Evolutionary conservation across 2,797 vertebrate genomes (phyloP), one percentile per base, ranked within the genome.

Genomic region (Hippoglossus hippoglossus): DNA sequence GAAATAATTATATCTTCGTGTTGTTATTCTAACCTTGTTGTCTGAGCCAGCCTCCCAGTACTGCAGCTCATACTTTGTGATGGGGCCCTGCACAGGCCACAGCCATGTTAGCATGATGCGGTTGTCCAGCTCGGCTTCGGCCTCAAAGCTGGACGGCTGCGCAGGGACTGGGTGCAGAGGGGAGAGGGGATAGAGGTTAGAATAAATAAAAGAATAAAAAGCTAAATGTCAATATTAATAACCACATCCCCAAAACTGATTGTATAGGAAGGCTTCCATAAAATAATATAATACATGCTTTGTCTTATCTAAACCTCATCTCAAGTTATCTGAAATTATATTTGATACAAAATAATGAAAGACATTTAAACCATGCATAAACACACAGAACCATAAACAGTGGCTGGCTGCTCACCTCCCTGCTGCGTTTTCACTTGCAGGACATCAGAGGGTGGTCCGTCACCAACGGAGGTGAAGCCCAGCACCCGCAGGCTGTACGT

Each of bases 391-490:
- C 2, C 59, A 63, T 12, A 63, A 34, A 66, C 18, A 36, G n/a
- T 21, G 6, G 2, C 24, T 41, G 24, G 19, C 25, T 59, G 87
- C 96, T 66, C 92, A 98, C 97, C 97, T 90, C 97, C 97, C 84
- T 98, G 97, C 87, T 98, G 97, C 0, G 97, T 97, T 92, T 98
- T 99, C 92, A 99, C 96, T 87, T 98, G 96, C 91, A 99, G 96
- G 88, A 96, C 90, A 70, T 96, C 95, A 1, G 97, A 98, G 39
- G 96, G 96, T 0, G 97, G 97, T 2, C 97, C 97, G 0, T 99
- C 97, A 0, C 97, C 97, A 51, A 98, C 97, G 0, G 97, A 97
- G 0, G 97, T 99, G 86, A 98, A 99, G 65, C 97, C 97, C 79
- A 99, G 87, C 58, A 98, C 97, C 0, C 96, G 94, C 67, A 99